These are phyloP conservation scores for Acanthiza pusilla DNA, from an alignment of 2,797 vertebrate species.

Conservation along the genomic window DNA sequence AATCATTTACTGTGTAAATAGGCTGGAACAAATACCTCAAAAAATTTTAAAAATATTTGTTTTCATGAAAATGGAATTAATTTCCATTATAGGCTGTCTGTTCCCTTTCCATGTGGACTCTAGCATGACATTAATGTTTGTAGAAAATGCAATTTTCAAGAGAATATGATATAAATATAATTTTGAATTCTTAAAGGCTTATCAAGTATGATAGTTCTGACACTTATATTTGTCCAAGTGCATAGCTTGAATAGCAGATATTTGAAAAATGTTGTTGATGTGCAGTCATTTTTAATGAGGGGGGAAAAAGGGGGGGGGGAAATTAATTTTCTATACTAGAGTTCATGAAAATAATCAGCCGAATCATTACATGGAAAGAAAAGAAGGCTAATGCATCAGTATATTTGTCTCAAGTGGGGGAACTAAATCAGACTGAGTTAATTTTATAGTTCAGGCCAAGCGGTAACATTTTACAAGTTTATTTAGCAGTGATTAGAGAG, in stretches of 20 bases:
- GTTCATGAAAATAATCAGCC: background rate
- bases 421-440: background rate
- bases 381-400: background rate
- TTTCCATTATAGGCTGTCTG: background rate
- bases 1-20: background rate
- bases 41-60: background rate
- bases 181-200: background rate
- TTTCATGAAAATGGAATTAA: background rate
- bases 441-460: background rate
- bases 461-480: background rate
- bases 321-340: background rate
- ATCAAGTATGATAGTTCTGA: background rate
- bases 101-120: background rate
- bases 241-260: background rate
- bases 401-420: background rate
- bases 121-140: background rate
- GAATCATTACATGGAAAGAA: background rate
- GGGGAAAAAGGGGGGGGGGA: fast-evolving
- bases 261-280: background rate
- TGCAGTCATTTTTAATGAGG: background rate
- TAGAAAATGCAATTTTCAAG: background rate
- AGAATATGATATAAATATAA: background rate
- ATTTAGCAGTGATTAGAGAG: background rate
- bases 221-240: background rate
- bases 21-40: background rate